Conservation (phyloP, 2,888 invertebrate species). For the Scaptomyza caliginosa region DNA sequence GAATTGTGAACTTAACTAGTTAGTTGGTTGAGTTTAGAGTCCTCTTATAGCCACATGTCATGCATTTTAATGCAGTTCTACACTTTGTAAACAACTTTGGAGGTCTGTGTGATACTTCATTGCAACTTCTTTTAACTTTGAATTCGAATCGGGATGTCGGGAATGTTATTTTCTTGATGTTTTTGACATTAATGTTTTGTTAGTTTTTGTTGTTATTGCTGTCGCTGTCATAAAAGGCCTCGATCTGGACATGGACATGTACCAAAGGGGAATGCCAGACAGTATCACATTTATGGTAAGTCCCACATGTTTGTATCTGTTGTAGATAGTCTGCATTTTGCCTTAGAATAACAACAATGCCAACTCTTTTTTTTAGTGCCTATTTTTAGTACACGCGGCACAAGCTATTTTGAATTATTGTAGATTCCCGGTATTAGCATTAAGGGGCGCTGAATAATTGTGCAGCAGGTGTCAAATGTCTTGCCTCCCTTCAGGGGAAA, state of each 20-base stretch:
- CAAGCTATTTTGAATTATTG: constrained; percentile 27
- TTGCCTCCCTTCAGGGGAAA: constrained; percentile 39
- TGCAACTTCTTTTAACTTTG: constrained; percentile 36
- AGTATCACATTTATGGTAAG: not conserved
- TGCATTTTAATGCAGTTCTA: constrained; percentile 70
- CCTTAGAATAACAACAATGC: constrained; percentile 55
- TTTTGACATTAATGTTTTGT: constrained; percentile 79
- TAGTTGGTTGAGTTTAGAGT: constrained; percentile 33
- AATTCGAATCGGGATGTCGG: constrained; percentile 35
- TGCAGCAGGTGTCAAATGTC: constrained; percentile 78
- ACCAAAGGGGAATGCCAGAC: constrained; percentile 10
- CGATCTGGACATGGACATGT: constrained; percentile 23
- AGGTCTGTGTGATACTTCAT: constrained; percentile 56
- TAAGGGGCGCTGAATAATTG: constrained; percentile 72
- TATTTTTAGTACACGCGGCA: constrained; percentile 52
- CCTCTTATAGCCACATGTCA: constrained; percentile 17
- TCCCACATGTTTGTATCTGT: constrained; percentile 56
- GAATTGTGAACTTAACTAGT: constrained; percentile 19
- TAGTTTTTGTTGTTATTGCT: constrained; percentile 56
- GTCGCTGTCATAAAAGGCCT: constrained; percentile 71
- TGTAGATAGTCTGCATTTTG: constrained; percentile 37
- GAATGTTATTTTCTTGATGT: constrained; percentile 68
- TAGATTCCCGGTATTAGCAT: constrained; percentile 54
- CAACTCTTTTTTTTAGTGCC: constrained; percentile 62
- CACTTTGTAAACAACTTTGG: constrained; percentile 67